A percentile compares a stretch with the other conserved stretches of the same genome.
Evolutionary conservation across 2,113 vertebrate genomes (phyloP).

Genomic region (Rostratula benghalensis): DNA sequence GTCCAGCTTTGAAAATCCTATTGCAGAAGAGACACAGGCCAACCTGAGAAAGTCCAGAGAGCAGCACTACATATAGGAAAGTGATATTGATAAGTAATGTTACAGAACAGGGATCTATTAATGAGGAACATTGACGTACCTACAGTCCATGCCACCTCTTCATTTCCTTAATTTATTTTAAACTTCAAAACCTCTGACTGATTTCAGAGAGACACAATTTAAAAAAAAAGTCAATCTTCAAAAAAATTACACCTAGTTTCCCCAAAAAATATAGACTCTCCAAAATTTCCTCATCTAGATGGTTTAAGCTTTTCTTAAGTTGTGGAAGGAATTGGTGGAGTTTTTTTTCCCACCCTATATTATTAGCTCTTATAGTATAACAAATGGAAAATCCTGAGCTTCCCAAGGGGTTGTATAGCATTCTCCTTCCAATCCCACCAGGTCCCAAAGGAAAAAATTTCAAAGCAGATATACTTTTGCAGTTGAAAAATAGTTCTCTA

Average conservation of each 20-base stretch:
- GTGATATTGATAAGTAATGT: not conserved
- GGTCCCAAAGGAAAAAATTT: conserved; percentile 7
- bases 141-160: not conserved
- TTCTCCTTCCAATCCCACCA: not conserved
- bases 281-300: not conserved
- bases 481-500: not conserved
- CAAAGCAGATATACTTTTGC: not conserved
- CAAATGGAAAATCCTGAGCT: not conserved
- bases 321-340: not conserved
- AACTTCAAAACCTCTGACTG: not conserved
- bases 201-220: not conserved
- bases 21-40: not conserved
- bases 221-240: not conserved
- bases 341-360: not conserved
- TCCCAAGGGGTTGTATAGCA: not conserved
- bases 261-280: not conserved
- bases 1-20: not conserved
- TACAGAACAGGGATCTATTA: not conserved
- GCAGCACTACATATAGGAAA: not conserved
- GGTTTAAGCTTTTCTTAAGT: not conserved
- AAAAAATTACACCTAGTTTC: not conserved
- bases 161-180: not conserved
- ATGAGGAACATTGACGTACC: not conserved
- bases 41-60: not conserved
- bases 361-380: not conserved